phyloP scores from a whole-genome alignment of 2,888 invertebrate species.

The Xestoiulus laeticollis region DNA sequence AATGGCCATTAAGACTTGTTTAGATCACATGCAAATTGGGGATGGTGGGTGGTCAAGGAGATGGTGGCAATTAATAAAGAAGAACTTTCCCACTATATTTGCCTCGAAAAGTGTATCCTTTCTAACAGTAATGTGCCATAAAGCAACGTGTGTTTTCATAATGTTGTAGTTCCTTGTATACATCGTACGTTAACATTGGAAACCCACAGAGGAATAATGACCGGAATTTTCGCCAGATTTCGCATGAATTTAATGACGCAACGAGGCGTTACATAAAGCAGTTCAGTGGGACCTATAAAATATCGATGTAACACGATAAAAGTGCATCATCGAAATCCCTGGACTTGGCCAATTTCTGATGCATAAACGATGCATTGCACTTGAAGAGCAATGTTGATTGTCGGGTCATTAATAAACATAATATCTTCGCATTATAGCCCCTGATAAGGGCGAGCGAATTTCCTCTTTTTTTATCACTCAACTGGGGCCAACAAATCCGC shows the following conservation, averaged over 20 bases:
- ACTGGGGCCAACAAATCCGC: background rate
- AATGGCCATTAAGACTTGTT: too few species aligned
- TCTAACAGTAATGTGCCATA: too few species aligned
- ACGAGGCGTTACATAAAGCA: background rate
- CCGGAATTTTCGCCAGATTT: background rate
- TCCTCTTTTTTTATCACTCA: background rate
- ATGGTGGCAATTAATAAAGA: too few species aligned
- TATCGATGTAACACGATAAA: background rate
- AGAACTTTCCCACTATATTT: too few species aligned
- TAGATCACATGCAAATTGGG: too few species aligned
- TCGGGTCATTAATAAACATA: constrained; percentile 29
- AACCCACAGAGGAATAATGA: background rate
- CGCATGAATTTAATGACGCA: background rate
- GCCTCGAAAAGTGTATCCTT: too few species aligned
- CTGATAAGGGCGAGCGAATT: constrained; percentile 23
- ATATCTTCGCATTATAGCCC: background rate
- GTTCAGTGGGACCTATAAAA: background rate
- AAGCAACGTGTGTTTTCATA: too few species aligned
- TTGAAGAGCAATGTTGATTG: background rate
- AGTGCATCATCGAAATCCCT: background rate
- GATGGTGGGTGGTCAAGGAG: too few species aligned
- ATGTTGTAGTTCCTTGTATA: too few species aligned
- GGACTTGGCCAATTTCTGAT: constrained; percentile 21
- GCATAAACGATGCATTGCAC: background rate
- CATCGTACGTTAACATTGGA: too few species aligned